Evolutionary conservation across 1,140 invertebrate genomes (phyloP), one percentile per base, ranked within the genome.

Genomic region (Babylonia areolata): DNA sequence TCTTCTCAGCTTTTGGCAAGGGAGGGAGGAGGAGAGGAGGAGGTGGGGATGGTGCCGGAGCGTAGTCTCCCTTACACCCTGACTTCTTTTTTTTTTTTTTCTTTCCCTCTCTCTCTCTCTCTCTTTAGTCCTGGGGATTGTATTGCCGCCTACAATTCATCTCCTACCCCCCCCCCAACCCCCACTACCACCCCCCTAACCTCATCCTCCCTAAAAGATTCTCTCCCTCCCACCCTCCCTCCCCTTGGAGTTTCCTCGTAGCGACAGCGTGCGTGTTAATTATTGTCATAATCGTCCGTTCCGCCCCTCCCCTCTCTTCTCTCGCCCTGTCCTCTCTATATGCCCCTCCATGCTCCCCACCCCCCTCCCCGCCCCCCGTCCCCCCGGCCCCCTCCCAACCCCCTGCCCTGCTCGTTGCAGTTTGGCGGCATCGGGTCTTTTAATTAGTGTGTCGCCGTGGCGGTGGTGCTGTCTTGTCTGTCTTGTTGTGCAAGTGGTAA

Each of bases 251-350:
- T 40, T 20, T 17, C 75, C 75, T 37, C 40, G 75, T 23, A 40
- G 75, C 37, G 75, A 77, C 75, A 77, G 75, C 31, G 78, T 80
- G 78, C 40, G 78, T 58, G 28, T 80, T 80, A 80, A 80, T 80
- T 80, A 80, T 80, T 39, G 78, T 80, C 78, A 51, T 80, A 80
- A 80, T 80, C 78, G 78, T 54, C 33, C 15, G 78, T 51, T 80
- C 78, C 78, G 35, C 77, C 35, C 77, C 39, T 40, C 37, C 73
- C 9, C 3, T 9, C 28, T 33, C 73, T 39, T 37, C 33, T 75
- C 73, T 51, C 40, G 2, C 35, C 54, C 33, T 31, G 5, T 39
- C 28, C 64, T 58, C 33, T 15, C 51, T 17, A 12, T 64, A 20
- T 51, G 33, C 75, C 75, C 73, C 71, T 9, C 71, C 71, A n/a